Conservation (phyloP, 2,113 vertebrate species). For the Porphyrio hochstetteri region DNA sequence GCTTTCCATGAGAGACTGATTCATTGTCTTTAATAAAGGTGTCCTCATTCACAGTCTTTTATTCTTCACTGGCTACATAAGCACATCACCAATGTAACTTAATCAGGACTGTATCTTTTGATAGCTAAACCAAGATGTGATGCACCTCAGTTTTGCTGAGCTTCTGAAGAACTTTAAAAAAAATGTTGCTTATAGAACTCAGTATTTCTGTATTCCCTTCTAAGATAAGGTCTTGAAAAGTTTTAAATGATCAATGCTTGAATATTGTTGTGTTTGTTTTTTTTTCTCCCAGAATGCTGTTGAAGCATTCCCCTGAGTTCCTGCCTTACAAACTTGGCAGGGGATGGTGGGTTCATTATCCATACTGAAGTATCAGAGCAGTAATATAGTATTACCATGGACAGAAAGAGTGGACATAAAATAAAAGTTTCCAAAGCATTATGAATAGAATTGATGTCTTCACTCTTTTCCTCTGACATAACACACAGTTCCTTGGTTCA, state of each 20-base stretch:
- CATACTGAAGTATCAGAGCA: background rate
- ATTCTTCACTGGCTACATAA: background rate
- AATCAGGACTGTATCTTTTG: background rate
- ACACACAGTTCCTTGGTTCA: background rate
- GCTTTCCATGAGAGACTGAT: background rate
- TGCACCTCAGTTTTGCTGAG: background rate
- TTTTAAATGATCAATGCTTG: background rate
- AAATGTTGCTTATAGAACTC: background rate
- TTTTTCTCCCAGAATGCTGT: background rate
- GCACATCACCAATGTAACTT: background rate
- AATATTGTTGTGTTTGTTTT: background rate
- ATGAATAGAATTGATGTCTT: background rate
- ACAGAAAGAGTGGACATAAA: background rate
- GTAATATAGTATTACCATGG: background rate
- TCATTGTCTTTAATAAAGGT: background rate
- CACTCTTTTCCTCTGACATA: background rate
- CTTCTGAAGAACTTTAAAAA: background rate
- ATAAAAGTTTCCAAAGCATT: background rate
- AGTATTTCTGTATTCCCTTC: background rate
- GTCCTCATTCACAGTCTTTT: background rate
- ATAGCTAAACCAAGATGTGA: background rate
- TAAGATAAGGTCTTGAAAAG: background rate
- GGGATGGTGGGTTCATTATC: background rate
- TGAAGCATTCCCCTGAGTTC: background rate
- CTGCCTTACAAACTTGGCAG: background rate